These are phyloP conservation scores for Eurypyga helias DNA, from an alignment of 2,113 vertebrate species.

Conservation along the genomic window DNA sequence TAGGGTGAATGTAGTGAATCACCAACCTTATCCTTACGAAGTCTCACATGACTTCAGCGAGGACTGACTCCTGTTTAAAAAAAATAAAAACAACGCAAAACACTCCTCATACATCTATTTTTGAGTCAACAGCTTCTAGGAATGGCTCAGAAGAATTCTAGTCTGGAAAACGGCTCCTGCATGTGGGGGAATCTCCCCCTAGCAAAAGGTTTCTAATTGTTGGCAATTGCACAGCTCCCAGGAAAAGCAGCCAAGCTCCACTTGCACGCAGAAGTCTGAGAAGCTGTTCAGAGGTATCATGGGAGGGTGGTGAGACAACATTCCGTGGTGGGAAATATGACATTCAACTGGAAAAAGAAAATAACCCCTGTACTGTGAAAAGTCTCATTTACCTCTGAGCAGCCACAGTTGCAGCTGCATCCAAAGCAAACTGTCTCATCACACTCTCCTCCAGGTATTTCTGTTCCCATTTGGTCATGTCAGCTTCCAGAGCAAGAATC, in stretches of 20 bases:
- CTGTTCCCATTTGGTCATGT: constrained; percentile 99
- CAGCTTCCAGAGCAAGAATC: constrained; percentile 95
- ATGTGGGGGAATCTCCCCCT: background rate
- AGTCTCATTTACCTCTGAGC: constrained; percentile 85
- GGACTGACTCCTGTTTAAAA: constrained; percentile 11
- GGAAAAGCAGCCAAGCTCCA: constrained; percentile 27
- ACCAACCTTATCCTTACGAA: background rate
- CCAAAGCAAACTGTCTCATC: constrained; percentile 97
- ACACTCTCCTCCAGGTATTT: constrained; percentile 98
- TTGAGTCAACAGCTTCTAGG: constrained; percentile 30
- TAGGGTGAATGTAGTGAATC: constrained; percentile 38
- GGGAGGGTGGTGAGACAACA: background rate
- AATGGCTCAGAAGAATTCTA: background rate
- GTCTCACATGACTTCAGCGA: constrained; percentile 37
- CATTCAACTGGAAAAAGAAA: constrained; percentile 39
- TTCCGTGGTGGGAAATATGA: background rate
- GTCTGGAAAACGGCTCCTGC: background rate
- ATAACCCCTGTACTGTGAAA: background rate
- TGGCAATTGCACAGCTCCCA: constrained; percentile 29
- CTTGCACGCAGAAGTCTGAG: background rate
- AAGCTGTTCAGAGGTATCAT: background rate
- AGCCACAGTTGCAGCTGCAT: constrained; percentile 93
- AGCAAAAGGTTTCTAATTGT: background rate
- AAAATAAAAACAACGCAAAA: fast-evolving
- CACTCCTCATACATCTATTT: background rate